Evolutionary conservation across 2,113 vertebrate species (phyloP).

Genomic region (Acrocephalus kingi): DNA sequence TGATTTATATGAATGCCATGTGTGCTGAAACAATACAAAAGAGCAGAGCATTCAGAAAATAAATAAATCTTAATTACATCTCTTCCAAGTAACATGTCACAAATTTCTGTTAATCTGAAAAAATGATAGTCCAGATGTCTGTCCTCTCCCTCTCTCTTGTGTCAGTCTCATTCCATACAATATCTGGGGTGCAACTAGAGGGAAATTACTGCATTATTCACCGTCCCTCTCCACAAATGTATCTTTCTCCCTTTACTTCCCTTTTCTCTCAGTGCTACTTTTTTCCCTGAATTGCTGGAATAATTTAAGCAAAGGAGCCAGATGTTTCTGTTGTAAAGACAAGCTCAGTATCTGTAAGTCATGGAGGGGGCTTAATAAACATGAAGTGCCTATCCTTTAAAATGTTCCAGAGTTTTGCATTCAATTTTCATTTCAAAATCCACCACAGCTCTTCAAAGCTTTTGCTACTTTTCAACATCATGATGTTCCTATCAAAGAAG

Average conservation of each 20-base stretch:
- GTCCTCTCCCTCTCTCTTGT: neutral
- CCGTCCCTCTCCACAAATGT: neutral
- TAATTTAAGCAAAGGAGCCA: slow-evolving; percentile 62
- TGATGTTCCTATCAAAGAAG: slow-evolving; percentile 55
- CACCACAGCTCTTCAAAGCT: slow-evolving; percentile 39
- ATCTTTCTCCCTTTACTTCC: slow-evolving; percentile 8
- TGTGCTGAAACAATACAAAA: slow-evolving; percentile 65
- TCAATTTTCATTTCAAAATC: neutral
- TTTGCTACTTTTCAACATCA: slow-evolving; percentile 60
- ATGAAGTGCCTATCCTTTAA: slow-evolving; percentile 38
- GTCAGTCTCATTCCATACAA: neutral
- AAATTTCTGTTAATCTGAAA: slow-evolving; percentile 48
- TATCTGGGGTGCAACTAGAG: neutral
- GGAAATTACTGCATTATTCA: slow-evolving; percentile 37
- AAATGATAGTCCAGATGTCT: slow-evolving; percentile 42
- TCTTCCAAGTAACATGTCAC: slow-evolving; percentile 54
- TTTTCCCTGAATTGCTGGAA: neutral
- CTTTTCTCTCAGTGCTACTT: neutral
- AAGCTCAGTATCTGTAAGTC: slow-evolving; percentile 56
- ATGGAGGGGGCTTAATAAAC: slow-evolving; percentile 40
- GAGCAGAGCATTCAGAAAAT: slow-evolving; percentile 46
- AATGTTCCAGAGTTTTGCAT: slow-evolving; percentile 38
- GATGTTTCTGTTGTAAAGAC: slow-evolving; percentile 65
- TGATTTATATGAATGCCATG: slow-evolving; percentile 69
- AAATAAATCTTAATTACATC: slow-evolving; percentile 47